Conservation (phyloP, 1,140 invertebrate species). For the Cheumatopsyche charites region DNA sequence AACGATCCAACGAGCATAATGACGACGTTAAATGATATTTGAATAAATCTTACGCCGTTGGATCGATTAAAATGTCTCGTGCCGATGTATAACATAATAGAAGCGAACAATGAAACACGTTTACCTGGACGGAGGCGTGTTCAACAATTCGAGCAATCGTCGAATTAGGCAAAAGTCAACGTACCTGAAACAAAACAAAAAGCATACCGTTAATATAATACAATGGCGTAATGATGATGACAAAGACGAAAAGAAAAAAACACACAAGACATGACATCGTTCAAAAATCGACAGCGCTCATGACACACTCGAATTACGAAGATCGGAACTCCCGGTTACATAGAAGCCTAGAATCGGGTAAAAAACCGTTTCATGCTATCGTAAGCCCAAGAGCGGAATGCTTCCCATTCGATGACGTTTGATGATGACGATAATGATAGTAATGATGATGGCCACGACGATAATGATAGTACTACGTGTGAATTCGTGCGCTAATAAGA, state of each 20-base stretch:
- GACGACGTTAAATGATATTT: conserved; percentile 1
- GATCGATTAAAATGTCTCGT: no score
- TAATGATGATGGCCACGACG: no score
- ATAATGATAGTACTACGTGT: neutral
- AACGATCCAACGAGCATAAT: neutral
- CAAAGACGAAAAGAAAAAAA: neutral
- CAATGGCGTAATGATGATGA: conserved; percentile 9
- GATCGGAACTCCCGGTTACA: neutral
- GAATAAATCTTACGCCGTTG: neutral
- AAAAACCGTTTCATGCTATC: neutral
- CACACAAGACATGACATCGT: neutral
- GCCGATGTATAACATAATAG: no score
- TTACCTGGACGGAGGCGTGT: neutral
- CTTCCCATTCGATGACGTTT: neutral
- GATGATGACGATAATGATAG: neutral
- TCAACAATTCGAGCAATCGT: no score
- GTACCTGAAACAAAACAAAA: conserved; percentile 23
- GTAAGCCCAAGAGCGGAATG: no score
- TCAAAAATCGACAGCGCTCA: neutral
- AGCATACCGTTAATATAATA: conserved; percentile 6
- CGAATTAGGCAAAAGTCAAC: conserved; percentile 9
- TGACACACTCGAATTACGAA: conserved; percentile 9
- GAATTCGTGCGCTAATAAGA: neutral
- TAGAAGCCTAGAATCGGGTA: neutral
- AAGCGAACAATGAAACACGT: neutral